Evolutionary conservation across 2,888 invertebrate genomes (phyloP), one percentile per base, ranked within the genome.

Genomic region (Ennomos erosarius): DNA sequence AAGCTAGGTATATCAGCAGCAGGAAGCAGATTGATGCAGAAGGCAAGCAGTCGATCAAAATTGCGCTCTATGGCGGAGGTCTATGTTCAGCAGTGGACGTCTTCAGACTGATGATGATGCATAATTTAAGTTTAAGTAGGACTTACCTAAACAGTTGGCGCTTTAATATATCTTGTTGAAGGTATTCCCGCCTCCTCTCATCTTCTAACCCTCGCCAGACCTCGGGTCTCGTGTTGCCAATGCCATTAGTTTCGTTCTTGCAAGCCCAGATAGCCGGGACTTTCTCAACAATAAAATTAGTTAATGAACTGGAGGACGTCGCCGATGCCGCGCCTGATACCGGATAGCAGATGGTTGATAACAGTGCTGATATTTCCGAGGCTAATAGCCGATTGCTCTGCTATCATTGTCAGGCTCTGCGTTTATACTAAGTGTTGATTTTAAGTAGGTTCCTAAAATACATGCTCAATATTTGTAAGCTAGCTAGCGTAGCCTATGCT

Each of bases 171-270:
- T n/a, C n/a, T n/a, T n/a, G n/a, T n/a, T n/a, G n/a, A n/a, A n/a
- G n/a, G 26, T 38, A 26, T 10, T 44, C 13, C 54, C 59, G 59
- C 55, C 50, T 4, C 3, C 50, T 53, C 56, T 44, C 26, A 37
- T 51, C 36, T 26, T 10, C 68, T 67, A 72, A 61, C 45, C 69
- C 72, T 33, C 66, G 64, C 50, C 62, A 63, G 64, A 13, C 37
- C 44, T 26, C 69, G 67, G 81, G 77, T 84, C 87, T 90, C 90
- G 81, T 83, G 90, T 90, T 88, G 79, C 87, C 79, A 71, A 77
- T 82, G 82, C 87, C 88, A 91, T 91, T 90, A 90, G 90, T 89
- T 90, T 85, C 82, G 87, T 90, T 88, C 90, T 88, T 85, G 86
- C 80, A 74, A 26, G 78, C 74, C 78, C 78, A 80, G 82, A 78